Percentiles rank a stretch among this genome's conserved stretches.
Evolutionary conservation across 2,797 vertebrate species (phyloP).

Genomic region (Bradypus variegatus): DNA sequence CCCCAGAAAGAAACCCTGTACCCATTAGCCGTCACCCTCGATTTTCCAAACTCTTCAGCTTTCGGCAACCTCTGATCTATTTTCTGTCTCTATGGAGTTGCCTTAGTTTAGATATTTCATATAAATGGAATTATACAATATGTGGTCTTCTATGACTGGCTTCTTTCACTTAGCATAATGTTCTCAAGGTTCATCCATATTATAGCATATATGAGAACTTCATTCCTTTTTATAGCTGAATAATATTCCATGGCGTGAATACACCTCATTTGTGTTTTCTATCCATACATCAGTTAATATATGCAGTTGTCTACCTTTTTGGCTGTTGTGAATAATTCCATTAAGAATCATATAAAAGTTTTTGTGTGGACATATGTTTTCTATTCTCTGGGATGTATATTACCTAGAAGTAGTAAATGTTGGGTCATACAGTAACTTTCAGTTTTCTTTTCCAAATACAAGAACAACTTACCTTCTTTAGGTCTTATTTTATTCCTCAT

Average conservation of each 20-base stretch:
- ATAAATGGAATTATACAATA: neutral
- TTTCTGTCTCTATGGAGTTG: neutral
- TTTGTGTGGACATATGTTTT: neutral
- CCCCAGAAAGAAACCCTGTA: neutral
- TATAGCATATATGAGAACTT: neutral
- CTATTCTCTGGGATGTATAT: neutral
- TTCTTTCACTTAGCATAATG: neutral
- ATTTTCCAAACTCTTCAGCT: neutral
- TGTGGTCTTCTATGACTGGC: neutral
- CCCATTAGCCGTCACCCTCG: neutral
- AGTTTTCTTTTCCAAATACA: neutral
- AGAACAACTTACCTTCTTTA: constrained; percentile 7
- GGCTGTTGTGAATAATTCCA: too few species aligned
- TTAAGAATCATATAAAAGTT: neutral
- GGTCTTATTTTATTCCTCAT: neutral
- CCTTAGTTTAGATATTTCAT: neutral
- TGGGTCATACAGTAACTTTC: neutral
- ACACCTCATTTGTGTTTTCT: neutral
- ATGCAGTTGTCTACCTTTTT: neutral
- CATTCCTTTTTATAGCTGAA: neutral
- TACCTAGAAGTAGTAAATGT: neutral
- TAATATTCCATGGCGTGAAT: neutral
- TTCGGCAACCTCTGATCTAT: neutral
- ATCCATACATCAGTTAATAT: neutral
- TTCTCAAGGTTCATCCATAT: neutral